Conservation (phyloP, 1,140 invertebrate species). For the Caerostris darwini region DNA sequence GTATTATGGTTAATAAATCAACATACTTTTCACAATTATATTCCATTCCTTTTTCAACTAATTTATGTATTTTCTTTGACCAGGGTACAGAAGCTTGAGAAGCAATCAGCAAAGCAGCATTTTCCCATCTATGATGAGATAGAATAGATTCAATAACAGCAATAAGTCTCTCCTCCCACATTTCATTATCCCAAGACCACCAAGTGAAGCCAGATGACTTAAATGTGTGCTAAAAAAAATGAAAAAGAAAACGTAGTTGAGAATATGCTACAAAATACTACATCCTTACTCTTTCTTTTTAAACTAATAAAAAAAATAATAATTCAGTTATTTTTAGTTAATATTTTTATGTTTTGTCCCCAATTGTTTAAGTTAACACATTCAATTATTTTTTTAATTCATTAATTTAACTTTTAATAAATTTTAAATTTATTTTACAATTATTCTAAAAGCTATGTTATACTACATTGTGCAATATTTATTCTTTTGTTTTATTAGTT, state of each 20-base stretch:
- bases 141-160: constrained; percentile 22
- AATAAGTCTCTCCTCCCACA: constrained; percentile 52
- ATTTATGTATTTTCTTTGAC: constrained; percentile 29
- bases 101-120: constrained; percentile 36
- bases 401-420: no score
- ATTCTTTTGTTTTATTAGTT: no score
- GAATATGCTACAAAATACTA: no score
- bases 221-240: background rate
- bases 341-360: no score
- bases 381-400: no score
- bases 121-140: background rate
- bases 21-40: constrained; percentile 13
- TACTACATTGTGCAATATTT: no score
- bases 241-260: background rate
- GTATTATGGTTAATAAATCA: background rate
- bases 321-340: no score
- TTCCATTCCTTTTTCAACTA: constrained; percentile 39
- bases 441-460: no score
- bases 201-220: constrained; percentile 13
- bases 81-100: constrained; percentile 39
- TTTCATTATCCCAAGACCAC: constrained; percentile 38
- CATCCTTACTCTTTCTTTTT: no score
- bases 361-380: no score
- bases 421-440: no score
- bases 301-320: no score